Base-by-base conservation (phyloP, 2,888 invertebrate species). In the Phalera bucephala region DNA sequence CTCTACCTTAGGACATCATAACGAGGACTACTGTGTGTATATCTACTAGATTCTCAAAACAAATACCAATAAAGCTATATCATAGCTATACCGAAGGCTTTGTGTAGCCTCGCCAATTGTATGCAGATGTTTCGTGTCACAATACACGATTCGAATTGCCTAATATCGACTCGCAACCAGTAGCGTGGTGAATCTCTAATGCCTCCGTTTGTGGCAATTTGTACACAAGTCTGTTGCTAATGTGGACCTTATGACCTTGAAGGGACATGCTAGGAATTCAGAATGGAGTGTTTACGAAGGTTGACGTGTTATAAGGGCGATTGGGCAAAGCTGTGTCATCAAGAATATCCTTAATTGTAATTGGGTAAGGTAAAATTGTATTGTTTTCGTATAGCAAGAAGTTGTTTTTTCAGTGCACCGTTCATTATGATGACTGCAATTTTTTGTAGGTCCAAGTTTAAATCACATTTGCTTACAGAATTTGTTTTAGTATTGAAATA, bases 121-220 rank as follows among this genome's bases (percentile, higher is more conserved):
- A 75, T 78, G 73, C 61, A 74, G 74, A 73, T 58, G 37, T 45
- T 66, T 52, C 50, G 51, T 76, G 72, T 66, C 65, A 73, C 69
- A 77, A 26, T 56, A 46, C 79, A 71, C 72, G 75, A 73, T 74
- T 62, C 58, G 78, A 76, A 77, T 82, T 76, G 66, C 77, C 72
- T 72, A 72, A 76, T 65, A 65, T 61, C 55, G 57, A 57, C 55
- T 57, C 58, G 67, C 70, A 60, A 60, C 61, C 45, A 40, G 55
- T 52, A 55, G 53, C 55, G 65, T 61, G 51, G 57, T 77, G 80
- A 76, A 81, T 82, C 66, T 73, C 43, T 77, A 72, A 82, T 74
- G 42, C 54, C 33, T 26, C 40, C 43, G 42, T 47, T 56, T 61
- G 47, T 29, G 43, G 65, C 66, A 62, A 72, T 79, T 77, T 72